Evolutionary conservation across 64 coral and sea anemone species (phyloP).

Genomic region (Montipora capricornis): DNA sequence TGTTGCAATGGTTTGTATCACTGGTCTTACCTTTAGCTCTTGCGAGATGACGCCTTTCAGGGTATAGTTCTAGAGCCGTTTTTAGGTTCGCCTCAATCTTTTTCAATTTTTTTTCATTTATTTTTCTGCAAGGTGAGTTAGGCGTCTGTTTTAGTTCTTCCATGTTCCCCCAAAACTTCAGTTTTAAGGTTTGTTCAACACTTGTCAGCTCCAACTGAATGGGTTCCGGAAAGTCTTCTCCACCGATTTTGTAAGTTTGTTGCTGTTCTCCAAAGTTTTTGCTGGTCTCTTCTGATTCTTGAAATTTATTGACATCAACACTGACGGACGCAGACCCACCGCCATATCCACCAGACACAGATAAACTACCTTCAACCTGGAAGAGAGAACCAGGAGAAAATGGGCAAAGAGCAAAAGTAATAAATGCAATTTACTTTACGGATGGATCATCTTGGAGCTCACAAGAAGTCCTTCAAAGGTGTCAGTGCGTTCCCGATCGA

Average conservation of each 20-base stretch:
- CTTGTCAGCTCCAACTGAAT: constrained; percentile 22
- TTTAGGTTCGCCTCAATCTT: background rate
- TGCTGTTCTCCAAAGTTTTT: constrained; percentile 48
- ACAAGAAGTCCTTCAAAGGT: too few species aligned
- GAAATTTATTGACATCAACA: constrained; percentile 29
- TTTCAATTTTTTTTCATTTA: background rate
- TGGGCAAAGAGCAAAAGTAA: too few species aligned
- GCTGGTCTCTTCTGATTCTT: constrained; percentile 31
- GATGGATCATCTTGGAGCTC: too few species aligned
- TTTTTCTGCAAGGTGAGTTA: background rate
- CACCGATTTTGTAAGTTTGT: background rate
- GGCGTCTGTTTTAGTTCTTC: background rate
- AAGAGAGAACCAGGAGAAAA: too few species aligned
- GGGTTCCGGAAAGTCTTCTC: constrained; percentile 34
- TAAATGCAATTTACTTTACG: too few species aligned
- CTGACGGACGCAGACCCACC: background rate
- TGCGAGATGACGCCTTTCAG: background rate
- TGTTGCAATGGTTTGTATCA: background rate
- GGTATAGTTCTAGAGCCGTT: background rate
- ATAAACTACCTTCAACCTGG: background rate
- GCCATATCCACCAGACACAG: constrained; percentile 33
- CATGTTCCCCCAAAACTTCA: background rate
- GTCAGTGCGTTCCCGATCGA: too few species aligned
- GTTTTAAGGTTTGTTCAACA: constrained; percentile 5
- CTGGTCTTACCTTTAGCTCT: background rate